Conservation (phyloP, 1,140 invertebrate genomes). For the Anoplophora glabripennis region DNA sequence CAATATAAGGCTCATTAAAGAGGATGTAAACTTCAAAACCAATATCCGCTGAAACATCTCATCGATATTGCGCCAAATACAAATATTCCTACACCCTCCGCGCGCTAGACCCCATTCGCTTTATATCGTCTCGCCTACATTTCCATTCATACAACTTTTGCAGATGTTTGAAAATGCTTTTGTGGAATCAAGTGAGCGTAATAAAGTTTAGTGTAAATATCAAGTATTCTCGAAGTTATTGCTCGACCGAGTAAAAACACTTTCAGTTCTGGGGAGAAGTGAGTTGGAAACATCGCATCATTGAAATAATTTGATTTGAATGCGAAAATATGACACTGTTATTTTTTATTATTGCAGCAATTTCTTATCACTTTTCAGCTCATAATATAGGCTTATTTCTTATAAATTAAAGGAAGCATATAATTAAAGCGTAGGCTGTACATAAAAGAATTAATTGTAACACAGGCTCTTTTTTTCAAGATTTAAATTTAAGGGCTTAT, state of each 20-base stretch:
- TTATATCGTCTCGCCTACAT: conserved; percentile 2
- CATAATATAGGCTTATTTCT: not conserved
- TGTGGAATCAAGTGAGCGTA: conserved; percentile 27
- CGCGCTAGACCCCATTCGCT: conserved; percentile 1
- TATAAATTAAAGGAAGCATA: too few relatives aligned
- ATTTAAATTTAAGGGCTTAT: too few relatives aligned
- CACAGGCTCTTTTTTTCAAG: too few relatives aligned
- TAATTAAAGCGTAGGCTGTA: too few relatives aligned
- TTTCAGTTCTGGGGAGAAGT: too few relatives aligned
- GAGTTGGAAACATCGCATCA: too few relatives aligned
- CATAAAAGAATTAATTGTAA: too few relatives aligned
- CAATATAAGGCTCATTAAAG: conserved; percentile 32
- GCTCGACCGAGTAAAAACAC: not conserved
- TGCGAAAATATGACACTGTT: too few relatives aligned
- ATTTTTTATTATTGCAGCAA: too few relatives aligned
- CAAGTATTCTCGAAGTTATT: conserved; percentile 6
- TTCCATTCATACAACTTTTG: conserved; percentile 14
- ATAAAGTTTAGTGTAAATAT: conserved; percentile 23
- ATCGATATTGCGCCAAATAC: conserved; percentile 28
- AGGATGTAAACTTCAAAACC: conserved; percentile 34
- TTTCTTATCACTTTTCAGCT: too few relatives aligned
- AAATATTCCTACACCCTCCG: conserved; percentile 19
- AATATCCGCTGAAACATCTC: conserved; percentile 27
- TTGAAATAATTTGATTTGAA: not conserved
- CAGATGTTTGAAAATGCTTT: conserved; percentile 29